A percentile compares a stretch with the other conserved stretches of the same genome.
Conservation (phyloP, 2,888 invertebrate genomes). For the Pollenia labialis region DNA sequence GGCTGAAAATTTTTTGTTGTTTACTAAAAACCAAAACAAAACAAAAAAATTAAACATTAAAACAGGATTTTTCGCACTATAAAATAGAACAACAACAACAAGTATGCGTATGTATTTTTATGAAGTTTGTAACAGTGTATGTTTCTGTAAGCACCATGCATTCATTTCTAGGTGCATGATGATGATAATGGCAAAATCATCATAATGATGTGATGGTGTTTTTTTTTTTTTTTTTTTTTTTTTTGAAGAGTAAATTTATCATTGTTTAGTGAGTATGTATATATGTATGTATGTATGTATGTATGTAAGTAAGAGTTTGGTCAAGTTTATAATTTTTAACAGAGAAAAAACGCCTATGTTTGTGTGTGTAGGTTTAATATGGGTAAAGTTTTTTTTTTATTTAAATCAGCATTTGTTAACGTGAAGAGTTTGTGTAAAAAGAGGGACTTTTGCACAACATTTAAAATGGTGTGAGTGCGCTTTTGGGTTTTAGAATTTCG, state of each 20-base stretch:
- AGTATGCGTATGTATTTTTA: conserved; percentile 5
- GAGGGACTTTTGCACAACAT: not conserved
- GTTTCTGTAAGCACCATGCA: not conserved
- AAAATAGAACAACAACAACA: conserved; percentile 11
- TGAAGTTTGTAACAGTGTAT: not conserved
- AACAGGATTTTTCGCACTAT: not conserved
- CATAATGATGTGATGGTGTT: conserved; percentile 24
- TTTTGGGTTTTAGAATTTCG: conserved; percentile 34
- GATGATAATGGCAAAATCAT: not conserved
- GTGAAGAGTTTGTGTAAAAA: not conserved
- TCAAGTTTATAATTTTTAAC: conserved; percentile 47
- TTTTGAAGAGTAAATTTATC: conserved; percentile 26
- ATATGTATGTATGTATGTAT: not conserved
- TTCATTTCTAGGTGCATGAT: conserved; percentile 21
- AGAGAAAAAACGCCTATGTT: not conserved
- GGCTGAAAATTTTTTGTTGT: conserved; percentile 22
- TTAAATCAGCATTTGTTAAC: conserved; percentile 44
- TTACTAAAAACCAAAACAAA: conserved; percentile 62
- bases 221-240: conserved; percentile 3
- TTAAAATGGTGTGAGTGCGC: not conserved
- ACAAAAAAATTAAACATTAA: not conserved
- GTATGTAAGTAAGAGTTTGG: conserved; percentile 31
- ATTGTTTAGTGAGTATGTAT: conserved; percentile 34
- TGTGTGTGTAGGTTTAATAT: conserved; percentile 1
- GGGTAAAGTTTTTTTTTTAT: conserved; percentile 16